phyloP scores from a whole-genome alignment of 1,140 invertebrate genomes.

The Drosophila quadrilineata region DNA sequence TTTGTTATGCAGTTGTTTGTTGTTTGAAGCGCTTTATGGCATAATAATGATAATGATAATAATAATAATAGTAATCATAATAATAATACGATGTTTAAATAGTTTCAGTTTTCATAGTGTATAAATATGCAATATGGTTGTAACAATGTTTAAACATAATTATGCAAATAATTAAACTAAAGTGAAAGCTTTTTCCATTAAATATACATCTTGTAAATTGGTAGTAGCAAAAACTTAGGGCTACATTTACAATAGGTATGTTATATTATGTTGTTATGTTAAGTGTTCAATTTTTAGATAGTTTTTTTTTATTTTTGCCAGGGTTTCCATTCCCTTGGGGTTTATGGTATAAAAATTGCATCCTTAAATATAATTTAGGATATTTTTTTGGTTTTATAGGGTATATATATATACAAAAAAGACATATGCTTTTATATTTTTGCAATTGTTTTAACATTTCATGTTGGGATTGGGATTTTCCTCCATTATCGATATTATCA shows the following conservation, averaged over 20 bases:
- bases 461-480: constrained; percentile 54
- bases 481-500: constrained; percentile 6
- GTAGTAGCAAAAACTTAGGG: constrained; percentile 76
- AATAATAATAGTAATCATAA: too few species aligned
- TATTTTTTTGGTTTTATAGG: constrained; percentile 44
- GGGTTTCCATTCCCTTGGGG: constrained; percentile 5
- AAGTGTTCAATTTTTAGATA: constrained; percentile 16
- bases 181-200: constrained; percentile 76
- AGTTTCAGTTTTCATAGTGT: constrained; percentile 47
- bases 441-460: constrained; percentile 54
- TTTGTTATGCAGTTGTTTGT: constrained; percentile 48
- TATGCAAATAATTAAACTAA: constrained; percentile 79
- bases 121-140: constrained; percentile 76
- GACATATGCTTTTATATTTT: constrained; percentile 6
- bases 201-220: constrained; percentile 77
- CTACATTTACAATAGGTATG: constrained; percentile 67
- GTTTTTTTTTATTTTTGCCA: too few species aligned
- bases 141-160: constrained; percentile 75
- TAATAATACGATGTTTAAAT: constrained; percentile 59
- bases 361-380: constrained; percentile 53
- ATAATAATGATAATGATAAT: too few species aligned
- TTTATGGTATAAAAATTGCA: constrained; percentile 64
- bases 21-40: constrained; percentile 66
- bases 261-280: too few species aligned
- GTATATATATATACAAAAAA: constrained; percentile 64